Evolutionary conservation across 2,797 vertebrate species (phyloP).

Genomic region (Microctenopoma stevenorrisi): DNA sequence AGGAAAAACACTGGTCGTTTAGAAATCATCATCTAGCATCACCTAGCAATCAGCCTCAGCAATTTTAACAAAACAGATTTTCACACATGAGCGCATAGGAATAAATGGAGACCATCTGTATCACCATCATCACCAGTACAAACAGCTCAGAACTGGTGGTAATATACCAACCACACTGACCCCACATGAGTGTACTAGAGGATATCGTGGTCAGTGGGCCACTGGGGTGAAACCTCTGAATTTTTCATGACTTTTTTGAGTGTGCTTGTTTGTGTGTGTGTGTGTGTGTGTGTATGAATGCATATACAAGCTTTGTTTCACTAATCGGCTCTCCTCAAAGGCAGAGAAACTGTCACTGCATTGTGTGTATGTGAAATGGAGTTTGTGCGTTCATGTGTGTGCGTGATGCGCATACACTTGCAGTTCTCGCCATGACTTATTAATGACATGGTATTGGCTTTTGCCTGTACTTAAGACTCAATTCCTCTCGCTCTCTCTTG

Average conservation of each 20-base stretch:
- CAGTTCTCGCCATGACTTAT: conserved; percentile 68
- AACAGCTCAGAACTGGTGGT: conserved; percentile 5
- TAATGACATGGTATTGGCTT: conserved; percentile 72
- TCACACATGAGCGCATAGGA: neutral
- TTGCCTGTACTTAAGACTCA: conserved; percentile 72
- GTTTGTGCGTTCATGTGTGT: conserved; percentile 33
- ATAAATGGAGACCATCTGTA: neutral
- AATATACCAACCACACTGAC: conserved; percentile 18
- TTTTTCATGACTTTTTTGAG: conserved; percentile 9
- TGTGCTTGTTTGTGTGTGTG: conserved; percentile 1
- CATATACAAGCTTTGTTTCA: conserved; percentile 40
- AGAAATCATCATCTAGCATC: conserved; percentile 3
- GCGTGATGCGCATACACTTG: conserved; percentile 21
- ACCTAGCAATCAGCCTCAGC: neutral
- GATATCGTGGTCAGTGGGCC: conserved; percentile 9
- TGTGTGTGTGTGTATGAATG: neutral
- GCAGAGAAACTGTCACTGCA: conserved; percentile 32
- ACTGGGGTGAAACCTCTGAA: conserved; percentile 36
- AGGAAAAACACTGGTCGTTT: conserved; percentile 20
- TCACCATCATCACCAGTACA: conserved; percentile 19
- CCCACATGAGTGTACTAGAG: neutral
- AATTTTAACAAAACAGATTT: neutral
- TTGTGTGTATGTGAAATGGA: conserved; percentile 17
- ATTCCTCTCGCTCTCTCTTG: conserved; percentile 80
- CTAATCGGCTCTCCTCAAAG: conserved; percentile 53